Evolutionary conservation across 2,888 invertebrate species (phyloP).

Genomic region (Scelioninae gen. 2): DNA sequence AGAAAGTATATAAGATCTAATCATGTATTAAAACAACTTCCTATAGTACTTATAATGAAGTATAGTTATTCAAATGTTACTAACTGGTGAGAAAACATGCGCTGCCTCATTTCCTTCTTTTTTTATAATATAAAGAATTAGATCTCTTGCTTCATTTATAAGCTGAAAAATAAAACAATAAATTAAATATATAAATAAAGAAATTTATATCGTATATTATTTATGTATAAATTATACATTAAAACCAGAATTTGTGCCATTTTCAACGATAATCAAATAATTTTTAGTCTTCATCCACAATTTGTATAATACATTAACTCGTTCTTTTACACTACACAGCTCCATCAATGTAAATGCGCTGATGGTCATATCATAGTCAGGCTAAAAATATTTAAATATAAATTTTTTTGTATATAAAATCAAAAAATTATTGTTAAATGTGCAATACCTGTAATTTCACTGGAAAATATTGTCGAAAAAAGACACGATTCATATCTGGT

Average conservation of each 20-base stretch:
- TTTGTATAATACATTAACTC: slow-evolving; percentile 84
- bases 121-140: slow-evolving; percentile 79
- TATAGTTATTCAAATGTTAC: slow-evolving; percentile 62
- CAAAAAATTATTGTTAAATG: not conserved
- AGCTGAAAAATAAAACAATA: slow-evolving; percentile 70
- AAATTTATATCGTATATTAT: not conserved
- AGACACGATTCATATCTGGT: slow-evolving; percentile 79
- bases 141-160: slow-evolving; percentile 90
- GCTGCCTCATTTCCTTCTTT: slow-evolving; percentile 72
- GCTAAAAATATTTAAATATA: slow-evolving; percentile 71
- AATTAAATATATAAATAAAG: slow-evolving; percentile 22
- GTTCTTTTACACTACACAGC: slow-evolving; percentile 80
- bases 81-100: slow-evolving; percentile 87
- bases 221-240: slow-evolving; percentile 74
- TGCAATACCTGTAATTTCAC: slow-evolving; percentile 74
- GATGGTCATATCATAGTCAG: slow-evolving; percentile 87
- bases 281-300: slow-evolving; percentile 91
- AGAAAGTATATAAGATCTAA: too few relatives aligned
- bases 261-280: slow-evolving; percentile 89
- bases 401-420: slow-evolving; percentile 9
- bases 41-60: not conserved
- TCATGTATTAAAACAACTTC: too few relatives aligned
- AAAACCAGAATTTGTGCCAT: slow-evolving; percentile 89
- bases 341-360: slow-evolving; percentile 90
- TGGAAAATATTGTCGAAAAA: slow-evolving; percentile 89